Base-by-base conservation (phyloP, 37 sponge, comb jelly and placozoan species). In the Halichondria panicea region DNA sequence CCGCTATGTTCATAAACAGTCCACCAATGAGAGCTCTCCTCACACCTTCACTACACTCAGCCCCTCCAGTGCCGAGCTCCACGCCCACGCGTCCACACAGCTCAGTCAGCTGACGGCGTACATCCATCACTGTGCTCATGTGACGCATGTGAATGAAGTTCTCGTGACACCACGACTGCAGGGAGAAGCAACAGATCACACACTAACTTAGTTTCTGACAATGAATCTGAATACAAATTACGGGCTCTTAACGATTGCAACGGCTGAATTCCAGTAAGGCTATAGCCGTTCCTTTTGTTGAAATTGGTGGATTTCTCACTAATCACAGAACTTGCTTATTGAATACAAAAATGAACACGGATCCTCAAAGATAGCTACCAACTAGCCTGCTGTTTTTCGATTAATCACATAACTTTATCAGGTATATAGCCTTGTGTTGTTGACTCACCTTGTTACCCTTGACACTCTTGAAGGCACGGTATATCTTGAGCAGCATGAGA, bases 91-190 rank as follows among this genome's bases (percentile, higher is more conserved):
- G 48, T 21, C 59, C 34, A 63, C 97, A 93, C 52, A 93, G 69
- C 35, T 85, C 82, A 9, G 61, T 72, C 42, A 97, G 78, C 68
- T 97, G 97, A 43, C 71, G 63, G 11, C 92, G 66, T 7, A 93
- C 78, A 24, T 87, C 92, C 36, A 69, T 27, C 21, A 85, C 97
- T 38, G 68, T 81, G 24, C 54, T 55, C 88, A 96, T 86, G 73
- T 86, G 75, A 0, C 94, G 81, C 2, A 57, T 55, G 76, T 93
- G 90, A 42, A 97, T 87, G 45, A 77, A 97, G 71, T 97, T 89
- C 48, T 93, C 83, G 21, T 70, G 41, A 57, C 97, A 97, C 97
- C 97, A 97, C 9, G 71, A 54, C 87, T 91, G 15, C 11, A 60
- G 65, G 21, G 55, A 13, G n/a, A 15, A 22, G 11, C 15, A 53